phyloP scores from a whole-genome alignment of 2,113 vertebrate genomes.

The Pomatostomus ruficeps region DNA sequence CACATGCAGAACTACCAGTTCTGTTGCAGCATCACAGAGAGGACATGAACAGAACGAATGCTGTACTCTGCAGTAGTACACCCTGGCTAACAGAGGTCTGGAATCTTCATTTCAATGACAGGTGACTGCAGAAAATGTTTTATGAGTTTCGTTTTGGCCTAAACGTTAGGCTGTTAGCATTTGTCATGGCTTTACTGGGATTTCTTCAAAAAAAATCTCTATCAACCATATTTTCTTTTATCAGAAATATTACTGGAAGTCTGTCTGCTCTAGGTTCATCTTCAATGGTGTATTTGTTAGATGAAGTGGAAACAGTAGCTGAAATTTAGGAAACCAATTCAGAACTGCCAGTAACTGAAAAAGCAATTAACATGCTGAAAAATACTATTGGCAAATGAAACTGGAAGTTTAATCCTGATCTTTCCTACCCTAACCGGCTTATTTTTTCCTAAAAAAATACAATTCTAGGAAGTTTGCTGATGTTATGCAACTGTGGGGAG shows the following conservation, averaged over 20 bases:
- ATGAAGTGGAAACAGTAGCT: not conserved
- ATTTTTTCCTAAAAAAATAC: not conserved
- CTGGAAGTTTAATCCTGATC: not conserved
- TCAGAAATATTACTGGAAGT: not conserved
- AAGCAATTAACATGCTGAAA: not conserved
- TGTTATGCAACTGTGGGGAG: not conserved
- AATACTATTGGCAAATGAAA: not conserved
- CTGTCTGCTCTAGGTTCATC: not conserved
- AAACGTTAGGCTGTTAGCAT: not conserved
- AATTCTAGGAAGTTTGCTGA: not conserved
- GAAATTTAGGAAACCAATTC: not conserved
- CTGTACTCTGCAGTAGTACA: not conserved
- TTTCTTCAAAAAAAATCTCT: not conserved
- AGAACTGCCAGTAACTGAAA: not conserved
- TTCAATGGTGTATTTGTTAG: not conserved
- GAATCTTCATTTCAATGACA: not conserved
- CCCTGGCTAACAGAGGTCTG: not conserved
- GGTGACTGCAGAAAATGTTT: not conserved
- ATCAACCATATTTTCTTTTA: not conserved
- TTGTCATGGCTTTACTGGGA: not conserved
- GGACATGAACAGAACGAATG: rapidly evolving
- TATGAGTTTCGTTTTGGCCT: not conserved
- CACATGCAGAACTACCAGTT: not conserved
- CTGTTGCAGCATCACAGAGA: not conserved
- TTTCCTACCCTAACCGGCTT: not conserved